Base-by-base conservation (phyloP, 1,140 invertebrate species). In the Heliothis virescens region DNA sequence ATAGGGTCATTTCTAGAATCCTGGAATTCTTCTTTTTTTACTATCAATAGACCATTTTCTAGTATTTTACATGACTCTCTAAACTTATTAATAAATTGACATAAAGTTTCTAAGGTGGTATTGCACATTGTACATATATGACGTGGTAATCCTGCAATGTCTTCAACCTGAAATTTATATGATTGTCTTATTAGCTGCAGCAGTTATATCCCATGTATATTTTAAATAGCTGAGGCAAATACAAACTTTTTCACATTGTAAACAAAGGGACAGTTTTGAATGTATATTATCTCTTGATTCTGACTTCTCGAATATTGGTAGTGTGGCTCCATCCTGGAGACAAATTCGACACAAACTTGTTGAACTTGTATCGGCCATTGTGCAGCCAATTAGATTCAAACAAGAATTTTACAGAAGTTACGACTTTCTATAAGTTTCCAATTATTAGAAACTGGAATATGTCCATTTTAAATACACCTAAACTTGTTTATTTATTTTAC, bases 111-210 rank as follows among this genome's bases (percentile, higher is more conserved):
- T 80, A 92, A 79, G 4, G 83, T 89, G 16, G 82, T 73, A 67
- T 89, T 87, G 79, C 92, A 94, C 16, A 71, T 79, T n/a, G 77
- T 73, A 86, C 92, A 94, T 80, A 94, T 91, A 67, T 82, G 84
- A 50, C 84, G 80, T 55, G 92, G 92, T 55, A 89, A 92, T 13
- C 92, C 90, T 41, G 90, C 86, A 63, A 89, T 78, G 63, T 94
- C 90, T 84, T 91, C 87, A 77, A 94, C 85, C 92, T 94, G 86
- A 65, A 91, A 91, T 52, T n/a, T 3, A 18, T 9, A 62, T 41
- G 41, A 47, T 9, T 18, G n/a, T 12, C 5, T 47, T 29, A 41
- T 13, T 18, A 59, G 4, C 1, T 18, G 21, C 3, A 67, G 3
- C 18, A 21, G 10, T 48, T 15, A 9, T 29, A 53, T 5, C 12